Base-by-base conservation (phyloP, 1,140 invertebrate genomes). In the Bathynomus jamesi region DNA sequence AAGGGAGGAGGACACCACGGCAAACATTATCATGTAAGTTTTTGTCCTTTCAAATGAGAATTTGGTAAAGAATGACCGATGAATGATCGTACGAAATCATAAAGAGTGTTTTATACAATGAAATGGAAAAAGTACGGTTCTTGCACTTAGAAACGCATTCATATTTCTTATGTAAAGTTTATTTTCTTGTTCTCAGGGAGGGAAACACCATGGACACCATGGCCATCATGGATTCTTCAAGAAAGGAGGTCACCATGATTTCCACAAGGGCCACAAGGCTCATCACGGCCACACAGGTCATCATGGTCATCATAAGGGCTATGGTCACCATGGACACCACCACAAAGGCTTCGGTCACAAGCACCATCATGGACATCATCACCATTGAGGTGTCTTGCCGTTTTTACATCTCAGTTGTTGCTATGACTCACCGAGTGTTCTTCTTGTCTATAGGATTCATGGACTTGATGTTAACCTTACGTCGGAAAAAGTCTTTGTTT, bases 191-290 rank as follows among this genome's bases (percentile, higher is more conserved):
- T 40, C 17, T 40, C 60, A 71, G 67, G 75, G 77, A 31, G 67
- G 69, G 29, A 67, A 77, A 32, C 68, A 78, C 66, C 75, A 78
- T 69, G 65, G 65, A 64, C 66, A 71, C 17, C 62, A 77, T 28
- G 75, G 77, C 30, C 63, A 77, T n/a, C 71, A 78, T 27, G 69
- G 75, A 8, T 61, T 74, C 67, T 65, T 75, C 64, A 71, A 70
- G 28, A 71, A 78, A 28, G 75, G 78, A n/a, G 61, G 75, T 21
- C 68, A 75, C 64, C 64, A 74, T 62, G 74, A 74, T 29, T 28
- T 70, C 53, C 65, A 76, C 53, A 67, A 74, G n/a, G 74, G 76
- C 28, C 73, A 78, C 69, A 74, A 78, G 10, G 65, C 32, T 4
- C 65, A 70, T 28, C 69, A 66, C 31, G 66, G 68, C 27, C 31